Evolutionary conservation across 2,797 vertebrate genomes (phyloP), one percentile per base, ranked within the genome.

Genomic region (Protonibea diacanthus): DNA sequence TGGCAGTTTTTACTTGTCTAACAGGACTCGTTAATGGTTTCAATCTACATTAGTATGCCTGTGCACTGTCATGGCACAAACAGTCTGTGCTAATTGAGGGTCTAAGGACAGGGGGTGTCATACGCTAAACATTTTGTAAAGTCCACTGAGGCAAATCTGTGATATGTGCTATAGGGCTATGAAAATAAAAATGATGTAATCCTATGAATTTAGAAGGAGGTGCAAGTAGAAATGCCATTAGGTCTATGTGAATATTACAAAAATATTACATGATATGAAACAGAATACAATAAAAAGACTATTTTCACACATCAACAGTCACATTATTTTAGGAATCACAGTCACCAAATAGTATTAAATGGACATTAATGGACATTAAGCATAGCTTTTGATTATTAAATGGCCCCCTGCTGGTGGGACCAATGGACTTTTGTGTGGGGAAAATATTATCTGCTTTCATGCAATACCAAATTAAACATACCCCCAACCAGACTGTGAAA

Each of bases 361-460:
- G 49, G 52, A 60, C 59, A 78, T 42, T 29, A 29, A 29, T 29
- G 27, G 27, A 29, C 33, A 61, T 72, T 55, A 67, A 71, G 74
- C 49, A 12, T 20, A 65, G 70, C 5, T 71, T 78, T 75, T 76
- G 55, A 60, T 80, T 79, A 66, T 84, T 44, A 71, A 79, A n/a
- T 40, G 45, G 61, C 87, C 87, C 88, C 86, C 91, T 91, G 90
- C 85, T 90, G 89, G 88, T 78, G 25, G 74, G 48, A 79, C 47
- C 57, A 60, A 40, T n/a, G 45, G 68, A 65, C 47, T 12, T 76
- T 77, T 62, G 11, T 71, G 25, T 11, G 27, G 53, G 44, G 23
- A 45, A 60, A 69, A 80, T 62, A 74, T 40, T 0, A 81, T 83
- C 49, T 71, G 47, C 68, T 84, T 84, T 77, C 78, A 78, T 70